Evolutionary conservation across 2,797 vertebrate species (phyloP).

Genomic region (Lateolabrax maculatus): DNA sequence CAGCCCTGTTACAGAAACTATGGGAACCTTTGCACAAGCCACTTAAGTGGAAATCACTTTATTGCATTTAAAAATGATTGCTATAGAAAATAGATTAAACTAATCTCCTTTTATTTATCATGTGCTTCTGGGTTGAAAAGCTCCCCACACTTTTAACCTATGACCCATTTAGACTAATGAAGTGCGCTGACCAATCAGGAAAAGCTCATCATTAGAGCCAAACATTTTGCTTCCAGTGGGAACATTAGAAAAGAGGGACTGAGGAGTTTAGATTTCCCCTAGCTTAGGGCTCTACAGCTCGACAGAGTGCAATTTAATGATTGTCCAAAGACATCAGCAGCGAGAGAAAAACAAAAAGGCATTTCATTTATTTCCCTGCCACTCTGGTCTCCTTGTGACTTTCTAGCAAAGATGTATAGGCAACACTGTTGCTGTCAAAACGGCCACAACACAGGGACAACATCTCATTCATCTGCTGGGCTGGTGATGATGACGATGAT

Average conservation of each 20-base stretch:
- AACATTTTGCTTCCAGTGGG: slow-evolving; percentile 38
- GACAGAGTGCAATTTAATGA: slow-evolving; percentile 28
- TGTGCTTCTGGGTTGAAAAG: slow-evolving; percentile 44
- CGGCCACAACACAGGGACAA: slow-evolving; percentile 18
- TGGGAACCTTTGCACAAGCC: slow-evolving; percentile 19
- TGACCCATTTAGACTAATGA: slow-evolving; percentile 55
- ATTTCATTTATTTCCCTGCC: slow-evolving; percentile 29
- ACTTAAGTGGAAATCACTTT: slow-evolving; percentile 34
- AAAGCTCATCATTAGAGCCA: slow-evolving; percentile 34
- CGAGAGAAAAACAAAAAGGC: neutral
- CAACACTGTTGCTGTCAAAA: slow-evolving; percentile 17
- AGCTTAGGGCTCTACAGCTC: slow-evolving; percentile 3
- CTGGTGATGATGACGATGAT: slow-evolving; percentile 38
- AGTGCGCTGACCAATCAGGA: slow-evolving; percentile 50
- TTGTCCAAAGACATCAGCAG: slow-evolving; percentile 11
- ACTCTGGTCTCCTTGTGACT: slow-evolving; percentile 10
- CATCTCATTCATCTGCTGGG: slow-evolving; percentile 24
- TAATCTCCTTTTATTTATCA: slow-evolving; percentile 53
- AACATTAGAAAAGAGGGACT: slow-evolving; percentile 1
- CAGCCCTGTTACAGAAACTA: slow-evolving; percentile 46
- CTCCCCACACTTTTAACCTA: slow-evolving; percentile 37
- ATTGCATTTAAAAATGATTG: slow-evolving; percentile 35
- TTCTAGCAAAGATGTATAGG: slow-evolving; percentile 1
- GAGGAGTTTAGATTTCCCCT: slow-evolving; percentile 21
- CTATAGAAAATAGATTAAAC: slow-evolving; percentile 53